A percentile compares a stretch with the other conserved stretches of the same genome.
These are phyloP conservation scores for Drosophila quinaria DNA, from an alignment of 2,888 invertebrate species.

Conservation along the genomic window DNA sequence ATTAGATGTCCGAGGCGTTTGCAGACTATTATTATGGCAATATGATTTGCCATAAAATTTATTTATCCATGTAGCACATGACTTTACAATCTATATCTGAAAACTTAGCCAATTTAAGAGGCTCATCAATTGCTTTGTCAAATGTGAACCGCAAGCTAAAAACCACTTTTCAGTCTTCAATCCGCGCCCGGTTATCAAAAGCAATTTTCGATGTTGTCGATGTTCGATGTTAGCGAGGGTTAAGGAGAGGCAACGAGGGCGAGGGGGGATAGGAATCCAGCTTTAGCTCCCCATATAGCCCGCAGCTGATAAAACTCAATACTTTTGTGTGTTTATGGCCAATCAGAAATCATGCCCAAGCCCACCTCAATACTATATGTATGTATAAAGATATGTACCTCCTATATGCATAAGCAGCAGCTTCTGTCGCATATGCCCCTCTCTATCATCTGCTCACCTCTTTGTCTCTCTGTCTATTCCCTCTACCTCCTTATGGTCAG, in stretches of 20 bases:
- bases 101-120: conserved; percentile 58
- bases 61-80: conserved; percentile 35
- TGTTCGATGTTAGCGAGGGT: not conserved
- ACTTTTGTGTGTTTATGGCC: conserved; percentile 80
- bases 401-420: conserved; percentile 67
- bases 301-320: conserved; percentile 82
- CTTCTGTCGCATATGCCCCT: conserved; percentile 41
- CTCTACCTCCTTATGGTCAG: conserved; percentile 4
- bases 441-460: not conserved
- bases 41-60: conserved; percentile 49
- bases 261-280: not conserved
- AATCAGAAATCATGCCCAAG: conserved; percentile 80
- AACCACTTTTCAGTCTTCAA: conserved; percentile 74
- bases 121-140: conserved; percentile 79
- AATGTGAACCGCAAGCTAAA: conserved; percentile 70
- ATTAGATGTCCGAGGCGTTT: conserved; percentile 45
- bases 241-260: not conserved
- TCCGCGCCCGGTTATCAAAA: conserved; percentile 75
- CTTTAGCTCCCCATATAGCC: conserved; percentile 66
- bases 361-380: conserved; percentile 66
- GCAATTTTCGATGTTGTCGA: conserved; percentile 61
- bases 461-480: not conserved
- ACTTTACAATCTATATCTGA: conserved; percentile 33
- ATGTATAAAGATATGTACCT: conserved; percentile 13
- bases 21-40: conserved; percentile 51